Evolutionary conservation across 2,797 vertebrate genomes (phyloP).

Genomic region (Chelidonichthys spinosus): DNA sequence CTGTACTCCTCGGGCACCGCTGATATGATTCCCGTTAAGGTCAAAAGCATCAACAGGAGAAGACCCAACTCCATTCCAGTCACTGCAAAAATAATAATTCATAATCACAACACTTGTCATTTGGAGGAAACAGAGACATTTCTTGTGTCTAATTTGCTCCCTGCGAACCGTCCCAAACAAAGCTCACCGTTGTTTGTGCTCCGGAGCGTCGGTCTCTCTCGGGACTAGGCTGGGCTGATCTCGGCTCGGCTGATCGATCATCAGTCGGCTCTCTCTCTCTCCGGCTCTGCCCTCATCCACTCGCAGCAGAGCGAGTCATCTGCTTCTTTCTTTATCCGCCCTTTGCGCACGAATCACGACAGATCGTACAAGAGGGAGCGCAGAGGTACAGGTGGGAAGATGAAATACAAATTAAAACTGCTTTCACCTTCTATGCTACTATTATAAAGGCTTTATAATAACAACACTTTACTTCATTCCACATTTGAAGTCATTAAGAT

Average conservation of each 20-base stretch:
- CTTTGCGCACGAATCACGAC: neutral
- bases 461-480: too few species aligned
- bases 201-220: neutral
- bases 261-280: neutral
- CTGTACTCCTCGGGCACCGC: neutral
- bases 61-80: constrained; percentile 6
- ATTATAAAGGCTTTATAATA: neutral
- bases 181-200: constrained; percentile 10
- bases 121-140: neutral
- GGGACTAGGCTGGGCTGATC: constrained; percentile 10
- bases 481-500: neutral
- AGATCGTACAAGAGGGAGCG: neutral
- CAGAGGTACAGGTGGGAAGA: neutral
- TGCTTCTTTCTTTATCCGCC: neutral
- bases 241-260: constrained; percentile 15
- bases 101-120: neutral
- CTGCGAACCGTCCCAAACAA: neutral
- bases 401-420: neutral
- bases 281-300: neutral
- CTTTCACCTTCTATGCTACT: too few species aligned
- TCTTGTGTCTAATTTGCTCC: neutral
- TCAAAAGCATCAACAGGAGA: constrained; percentile 8
- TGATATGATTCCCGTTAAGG: constrained; percentile 6
- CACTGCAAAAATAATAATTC: neutral
- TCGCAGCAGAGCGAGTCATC: neutral